A percentile compares a stretch with the other conserved stretches of the same genome.
Evolutionary conservation across 2,888 invertebrate species (phyloP).

Genomic region (Cenopis cana): DNA sequence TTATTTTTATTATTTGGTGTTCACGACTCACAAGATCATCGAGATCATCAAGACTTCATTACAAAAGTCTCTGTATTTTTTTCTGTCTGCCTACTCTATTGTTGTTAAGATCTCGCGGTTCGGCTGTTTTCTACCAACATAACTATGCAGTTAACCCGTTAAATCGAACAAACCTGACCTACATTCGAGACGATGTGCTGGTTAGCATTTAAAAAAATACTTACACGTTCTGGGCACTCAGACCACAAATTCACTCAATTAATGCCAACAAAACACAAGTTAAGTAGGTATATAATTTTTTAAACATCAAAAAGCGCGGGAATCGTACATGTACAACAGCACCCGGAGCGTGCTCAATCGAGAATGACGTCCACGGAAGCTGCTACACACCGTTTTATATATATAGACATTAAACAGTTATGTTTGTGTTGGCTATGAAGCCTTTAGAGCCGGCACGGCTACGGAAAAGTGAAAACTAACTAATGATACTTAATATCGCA

Average conservation of each 20-base stretch:
- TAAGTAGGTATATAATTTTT: slow-evolving; percentile 53
- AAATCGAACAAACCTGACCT: slow-evolving; percentile 65
- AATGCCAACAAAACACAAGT: slow-evolving; percentile 44
- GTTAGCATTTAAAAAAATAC: slow-evolving; percentile 57
- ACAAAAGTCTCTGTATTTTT: too few relatives aligned
- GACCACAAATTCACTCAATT: slow-evolving; percentile 60
- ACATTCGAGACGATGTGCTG: slow-evolving; percentile 60
- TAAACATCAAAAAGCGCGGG: slow-evolving; percentile 64
- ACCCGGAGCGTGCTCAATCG: slow-evolving; percentile 66
- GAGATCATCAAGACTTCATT: too few relatives aligned
- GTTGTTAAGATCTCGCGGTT: slow-evolving; percentile 11
- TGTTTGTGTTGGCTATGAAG: slow-evolving; percentile 67
- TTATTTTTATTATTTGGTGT: slow-evolving; percentile 14
- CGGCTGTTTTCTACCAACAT: slow-evolving; percentile 14
- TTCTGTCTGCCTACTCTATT: background rate
- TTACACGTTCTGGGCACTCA: slow-evolving; percentile 64
- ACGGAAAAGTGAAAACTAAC: slow-evolving; percentile 24
- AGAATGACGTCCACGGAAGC: slow-evolving; percentile 82
- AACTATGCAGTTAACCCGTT: slow-evolving; percentile 45
- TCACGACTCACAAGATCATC: background rate
- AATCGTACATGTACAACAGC: slow-evolving; percentile 65
- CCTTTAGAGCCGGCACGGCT: slow-evolving; percentile 58
- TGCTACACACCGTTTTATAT: slow-evolving; percentile 72
- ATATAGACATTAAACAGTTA: slow-evolving; percentile 79
- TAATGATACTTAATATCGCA: slow-evolving; percentile 15